These are phyloP conservation scores for Gracilinanus agilis DNA, from an alignment of 2,113 vertebrate genomes.

Conservation along the genomic window DNA sequence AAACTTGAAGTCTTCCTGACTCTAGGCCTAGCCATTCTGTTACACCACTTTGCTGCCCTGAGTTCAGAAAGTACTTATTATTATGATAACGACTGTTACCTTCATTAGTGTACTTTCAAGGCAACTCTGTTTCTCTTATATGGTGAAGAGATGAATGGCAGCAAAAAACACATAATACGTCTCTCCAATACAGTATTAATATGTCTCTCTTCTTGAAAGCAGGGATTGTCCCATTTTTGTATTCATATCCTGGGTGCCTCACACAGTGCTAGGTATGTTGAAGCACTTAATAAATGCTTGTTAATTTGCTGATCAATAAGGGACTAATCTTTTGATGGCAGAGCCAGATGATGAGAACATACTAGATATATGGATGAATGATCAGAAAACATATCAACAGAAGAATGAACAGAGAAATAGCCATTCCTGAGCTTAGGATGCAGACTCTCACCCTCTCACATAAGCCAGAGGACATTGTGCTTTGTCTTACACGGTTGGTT, in stretches of 20 bases:
- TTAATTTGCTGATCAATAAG: neutral
- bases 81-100: neutral
- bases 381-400: neutral
- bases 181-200: neutral
- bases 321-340: neutral
- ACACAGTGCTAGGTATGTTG: neutral
- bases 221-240: neutral
- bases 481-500: slow-evolving; percentile 76
- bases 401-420: neutral
- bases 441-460: neutral
- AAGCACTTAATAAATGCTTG: neutral
- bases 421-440: neutral
- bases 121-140: neutral
- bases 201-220: neutral
- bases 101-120: neutral
- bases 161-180: neutral
- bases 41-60: neutral
- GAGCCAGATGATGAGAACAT: neutral
- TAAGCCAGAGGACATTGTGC: slow-evolving; percentile 64
- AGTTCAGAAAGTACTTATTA: neutral
- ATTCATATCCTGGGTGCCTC: neutral
- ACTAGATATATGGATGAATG: neutral
- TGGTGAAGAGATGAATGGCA: neutral
- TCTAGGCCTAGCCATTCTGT: no score
- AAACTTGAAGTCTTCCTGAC: no score